These are phyloP conservation scores for Sebastiscus tertius DNA, from an alignment of 2,797 vertebrate genomes.

Conservation along the genomic window DNA sequence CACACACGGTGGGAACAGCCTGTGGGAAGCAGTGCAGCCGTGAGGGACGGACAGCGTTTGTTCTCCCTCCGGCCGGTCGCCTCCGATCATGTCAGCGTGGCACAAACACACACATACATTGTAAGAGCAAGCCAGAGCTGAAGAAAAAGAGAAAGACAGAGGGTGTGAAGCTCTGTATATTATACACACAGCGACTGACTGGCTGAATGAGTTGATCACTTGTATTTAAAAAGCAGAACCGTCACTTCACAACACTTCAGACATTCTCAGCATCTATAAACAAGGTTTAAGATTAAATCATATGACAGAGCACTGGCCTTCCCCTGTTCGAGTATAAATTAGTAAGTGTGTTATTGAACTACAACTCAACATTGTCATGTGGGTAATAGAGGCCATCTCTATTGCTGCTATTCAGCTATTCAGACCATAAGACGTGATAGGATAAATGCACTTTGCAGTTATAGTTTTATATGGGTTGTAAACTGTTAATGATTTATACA, in stretches of 20 bases:
- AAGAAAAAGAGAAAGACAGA: neutral
- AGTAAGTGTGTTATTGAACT: neutral
- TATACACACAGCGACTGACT: neutral
- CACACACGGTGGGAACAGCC: constrained; percentile 61
- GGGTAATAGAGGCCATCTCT: neutral
- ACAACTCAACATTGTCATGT: neutral
- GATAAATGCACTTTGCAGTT: neutral
- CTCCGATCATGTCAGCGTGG: constrained; percentile 73
- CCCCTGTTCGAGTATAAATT: neutral
- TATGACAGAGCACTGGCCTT: neutral
- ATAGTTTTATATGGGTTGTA: constrained; percentile 11
- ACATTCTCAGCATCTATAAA: neutral
- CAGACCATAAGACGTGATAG: neutral
- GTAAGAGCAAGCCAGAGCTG: constrained; percentile 2
- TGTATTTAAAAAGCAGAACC: neutral
- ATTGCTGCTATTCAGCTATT: neutral
- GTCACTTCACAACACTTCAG: neutral
- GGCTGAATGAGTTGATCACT: neutral
- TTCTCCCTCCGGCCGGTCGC: constrained; percentile 74
- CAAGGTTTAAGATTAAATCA: neutral
- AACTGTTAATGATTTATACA: constrained; percentile 54
- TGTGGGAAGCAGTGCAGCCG: constrained; percentile 74
- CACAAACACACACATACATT: constrained; percentile 17
- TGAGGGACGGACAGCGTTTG: constrained; percentile 67
- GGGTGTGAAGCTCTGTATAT: neutral